Base-by-base conservation (phyloP, 1,140 invertebrate species). In the Zaprionus tsacasi region DNA sequence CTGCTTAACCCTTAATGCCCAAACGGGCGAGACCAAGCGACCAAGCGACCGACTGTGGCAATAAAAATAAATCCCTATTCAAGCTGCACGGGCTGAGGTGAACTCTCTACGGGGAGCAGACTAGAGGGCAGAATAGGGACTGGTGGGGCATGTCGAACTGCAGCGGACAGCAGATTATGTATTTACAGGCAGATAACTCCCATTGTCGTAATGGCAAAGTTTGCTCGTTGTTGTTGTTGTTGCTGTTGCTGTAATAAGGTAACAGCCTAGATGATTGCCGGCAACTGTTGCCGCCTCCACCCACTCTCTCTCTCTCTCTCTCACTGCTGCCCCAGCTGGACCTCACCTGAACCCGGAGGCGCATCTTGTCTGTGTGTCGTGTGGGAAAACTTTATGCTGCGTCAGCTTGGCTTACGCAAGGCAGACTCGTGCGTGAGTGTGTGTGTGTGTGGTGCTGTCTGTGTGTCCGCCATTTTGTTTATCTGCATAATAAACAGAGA, bases 61-160 rank as follows among this genome's bases (percentile, higher is more conserved):
- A 89, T 89, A 89, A 90, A 89, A 89, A 70, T 76, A 89, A 89
- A 85, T 90, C 85, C 85, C 86, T 68, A 88, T 88, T 88, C 86
- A 89, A 79, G 78, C 69, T 77, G 80, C 75, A 66, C 65, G 38
- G 6, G 13, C 71, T 61, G 67, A 52, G 21, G 38, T 40, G 38
- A 40, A 40, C 38, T 13, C 21, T 13, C n/a, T 15, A 45, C n/a
- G n/a, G 7, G 40, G n/a, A 6, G n/a, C 58, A 70, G 43, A 5
- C 3, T 33, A 48, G 25, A 70, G 52, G 13, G 27, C 17, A 17
- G 27, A 25, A 13, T 59, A 27, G 61, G 45, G 48, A 52, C 7
- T 21, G 17, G 21, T 7, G 21, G 17, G 27, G 33, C 12, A 10
- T 45, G 56, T 36, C 45, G 70, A 77, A 65, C 52, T 70, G 68